These are phyloP conservation scores for Aporophyla lueneburgensis DNA, from an alignment of 2,888 invertebrate species.

Conservation along the genomic window DNA sequence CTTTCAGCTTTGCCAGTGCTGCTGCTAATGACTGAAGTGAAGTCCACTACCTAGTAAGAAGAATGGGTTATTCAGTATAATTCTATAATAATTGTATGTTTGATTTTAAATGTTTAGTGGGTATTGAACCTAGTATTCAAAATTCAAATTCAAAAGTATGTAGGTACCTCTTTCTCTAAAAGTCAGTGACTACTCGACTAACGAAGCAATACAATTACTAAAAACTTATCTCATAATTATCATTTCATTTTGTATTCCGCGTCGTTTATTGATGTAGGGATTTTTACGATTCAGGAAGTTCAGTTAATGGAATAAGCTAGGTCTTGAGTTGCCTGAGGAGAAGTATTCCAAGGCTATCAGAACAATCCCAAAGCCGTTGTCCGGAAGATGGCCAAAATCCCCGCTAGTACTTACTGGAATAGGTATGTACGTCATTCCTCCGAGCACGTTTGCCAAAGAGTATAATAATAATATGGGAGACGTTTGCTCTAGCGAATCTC, in stretches of 20 bases:
- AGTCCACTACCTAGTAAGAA: background rate
- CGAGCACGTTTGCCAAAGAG: too few species aligned
- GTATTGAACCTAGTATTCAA: background rate
- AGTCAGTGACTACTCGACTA: background rate
- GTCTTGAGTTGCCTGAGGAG: too few species aligned
- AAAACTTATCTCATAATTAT: background rate
- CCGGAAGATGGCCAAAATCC: too few species aligned
- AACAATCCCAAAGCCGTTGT: too few species aligned
- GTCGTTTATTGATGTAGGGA: background rate
- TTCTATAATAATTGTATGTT: background rate
- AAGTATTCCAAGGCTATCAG: too few species aligned
- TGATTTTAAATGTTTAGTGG: background rate
- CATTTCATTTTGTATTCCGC: background rate
- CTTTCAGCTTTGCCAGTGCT: background rate
- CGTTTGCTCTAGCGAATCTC: too few species aligned
- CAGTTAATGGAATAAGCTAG: background rate
- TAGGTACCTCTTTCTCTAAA: background rate
- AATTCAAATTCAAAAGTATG: background rate
- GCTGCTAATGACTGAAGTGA: too few species aligned
- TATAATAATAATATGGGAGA: too few species aligned
- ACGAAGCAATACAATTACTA: background rate
- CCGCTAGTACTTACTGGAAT: too few species aligned
- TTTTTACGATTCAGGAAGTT: background rate
- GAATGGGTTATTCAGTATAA: background rate
- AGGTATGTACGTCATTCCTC: too few species aligned